Evolutionary conservation across 2,797 vertebrate genomes (phyloP).

Genomic region (Cossypha heuglini): DNA sequence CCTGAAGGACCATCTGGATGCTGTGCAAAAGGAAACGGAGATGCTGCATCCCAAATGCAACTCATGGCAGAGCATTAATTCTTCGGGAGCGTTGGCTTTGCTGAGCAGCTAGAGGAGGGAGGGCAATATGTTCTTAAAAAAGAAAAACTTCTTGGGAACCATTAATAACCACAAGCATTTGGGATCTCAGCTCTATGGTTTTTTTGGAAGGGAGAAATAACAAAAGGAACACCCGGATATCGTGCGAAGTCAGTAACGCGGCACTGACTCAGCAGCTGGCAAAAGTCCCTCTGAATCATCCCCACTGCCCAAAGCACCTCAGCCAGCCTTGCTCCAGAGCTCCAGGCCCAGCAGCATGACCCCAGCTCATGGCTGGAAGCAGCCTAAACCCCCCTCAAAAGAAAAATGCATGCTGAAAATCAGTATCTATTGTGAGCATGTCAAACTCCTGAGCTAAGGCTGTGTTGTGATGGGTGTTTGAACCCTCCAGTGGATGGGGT

Average conservation of each 20-base stretch:
- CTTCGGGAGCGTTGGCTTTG: slow-evolving; percentile 12
- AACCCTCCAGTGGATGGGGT: neutral
- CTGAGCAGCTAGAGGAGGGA: neutral
- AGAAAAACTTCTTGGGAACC: slow-evolving; percentile 37
- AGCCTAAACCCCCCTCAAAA: neutral
- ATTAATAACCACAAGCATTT: slow-evolving; percentile 54
- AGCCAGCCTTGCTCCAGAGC: neutral
- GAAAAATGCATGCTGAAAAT: neutral
- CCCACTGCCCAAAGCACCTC: neutral
- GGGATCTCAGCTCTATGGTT: neutral
- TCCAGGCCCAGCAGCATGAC: accelerated
- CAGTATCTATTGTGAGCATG: accelerated
- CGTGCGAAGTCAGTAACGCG: neutral
- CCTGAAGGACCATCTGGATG: neutral
- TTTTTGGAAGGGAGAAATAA: neutral
- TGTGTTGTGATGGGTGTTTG: neutral
- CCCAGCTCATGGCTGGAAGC: neutral
- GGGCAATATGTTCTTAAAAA: slow-evolving; percentile 17
- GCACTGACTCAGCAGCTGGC: slow-evolving; percentile 53
- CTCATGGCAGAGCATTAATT: neutral
- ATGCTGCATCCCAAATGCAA: neutral
- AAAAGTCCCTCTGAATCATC: neutral
- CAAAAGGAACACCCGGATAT: neutral
- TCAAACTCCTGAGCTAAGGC: neutral
- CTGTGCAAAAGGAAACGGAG: neutral